phyloP scores from a whole-genome alignment of 1,140 invertebrate species.

The Tribolium madens region DNA sequence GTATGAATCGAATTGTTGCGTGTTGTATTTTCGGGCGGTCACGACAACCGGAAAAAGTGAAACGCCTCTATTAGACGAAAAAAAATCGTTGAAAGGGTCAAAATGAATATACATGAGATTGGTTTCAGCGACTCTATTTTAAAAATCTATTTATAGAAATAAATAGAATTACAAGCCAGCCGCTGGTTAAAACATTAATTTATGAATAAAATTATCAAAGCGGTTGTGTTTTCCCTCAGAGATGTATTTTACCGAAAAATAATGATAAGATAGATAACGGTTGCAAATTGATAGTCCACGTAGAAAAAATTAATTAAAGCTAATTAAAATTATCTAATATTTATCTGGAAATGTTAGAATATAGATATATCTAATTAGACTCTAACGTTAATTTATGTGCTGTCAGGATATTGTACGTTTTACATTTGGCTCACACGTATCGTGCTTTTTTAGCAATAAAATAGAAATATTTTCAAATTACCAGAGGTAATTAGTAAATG shows the following conservation, averaged over 20 bases:
- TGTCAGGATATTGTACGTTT: background rate
- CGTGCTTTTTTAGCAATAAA: background rate
- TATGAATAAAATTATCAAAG: background rate
- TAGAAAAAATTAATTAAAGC: slow-evolving; percentile 9
- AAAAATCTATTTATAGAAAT: background rate
- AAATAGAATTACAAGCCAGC: background rate
- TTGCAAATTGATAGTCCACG: background rate
- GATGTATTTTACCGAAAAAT: background rate
- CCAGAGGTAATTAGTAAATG: background rate
- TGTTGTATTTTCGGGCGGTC: background rate
- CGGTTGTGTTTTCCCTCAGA: background rate
- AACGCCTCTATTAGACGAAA: slow-evolving; percentile 6
- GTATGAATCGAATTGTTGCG: background rate
- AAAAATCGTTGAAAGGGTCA: background rate
- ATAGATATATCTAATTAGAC: background rate
- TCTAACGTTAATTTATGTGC: background rate
- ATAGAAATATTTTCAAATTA: background rate
- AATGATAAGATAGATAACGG: slow-evolving; percentile 1
- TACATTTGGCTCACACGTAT: background rate
- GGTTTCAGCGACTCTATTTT: background rate
- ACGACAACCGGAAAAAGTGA: slow-evolving; percentile 15
- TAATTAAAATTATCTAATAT: slow-evolving; percentile 25
- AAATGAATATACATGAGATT: background rate
- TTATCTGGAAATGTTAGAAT: background rate
- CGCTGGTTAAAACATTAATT: background rate